A percentile compares a stretch with the other conserved stretches of the same genome.
These are phyloP conservation scores for Anneissia japonica DNA, from an alignment of 35 echinoderm and acorn worm genomes.

Conservation along the genomic window DNA sequence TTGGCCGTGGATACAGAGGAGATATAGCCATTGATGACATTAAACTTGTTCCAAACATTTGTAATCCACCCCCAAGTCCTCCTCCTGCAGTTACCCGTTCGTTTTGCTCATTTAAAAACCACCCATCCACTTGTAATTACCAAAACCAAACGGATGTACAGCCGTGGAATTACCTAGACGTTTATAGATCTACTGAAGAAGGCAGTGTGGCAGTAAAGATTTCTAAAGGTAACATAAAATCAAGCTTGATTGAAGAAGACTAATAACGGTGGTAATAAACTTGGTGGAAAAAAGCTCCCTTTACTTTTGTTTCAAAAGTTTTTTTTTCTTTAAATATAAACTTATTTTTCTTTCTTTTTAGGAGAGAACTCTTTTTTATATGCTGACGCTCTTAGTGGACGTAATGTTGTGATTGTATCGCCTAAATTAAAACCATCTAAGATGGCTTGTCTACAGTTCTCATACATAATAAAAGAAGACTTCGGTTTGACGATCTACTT, in stretches of 20 bases:
- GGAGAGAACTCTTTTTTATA: not conserved
- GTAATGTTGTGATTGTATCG: not conserved
- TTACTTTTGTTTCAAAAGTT: too few relatives aligned
- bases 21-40: not conserved
- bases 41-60: not conserved
- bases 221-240: too few relatives aligned
- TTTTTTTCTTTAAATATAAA: too few relatives aligned
- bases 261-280: too few relatives aligned
- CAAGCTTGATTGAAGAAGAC: too few relatives aligned
- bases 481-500: not conserved
- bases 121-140: not conserved
- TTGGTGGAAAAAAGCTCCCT: too few relatives aligned
- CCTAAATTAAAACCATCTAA: not conserved
- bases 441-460: not conserved
- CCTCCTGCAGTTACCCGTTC: not conserved
- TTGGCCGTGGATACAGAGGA: not conserved
- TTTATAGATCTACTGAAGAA: not conserved
- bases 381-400: not conserved
- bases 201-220: not conserved
- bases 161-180: not conserved
- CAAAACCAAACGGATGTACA: not conserved
- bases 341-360: not conserved
- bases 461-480: not conserved
- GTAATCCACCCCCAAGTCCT: not conserved
- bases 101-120: not conserved